phyloP scores from a whole-genome alignment of 2,888 invertebrate genomes.

The Hofmannophila pseudospretella region DNA sequence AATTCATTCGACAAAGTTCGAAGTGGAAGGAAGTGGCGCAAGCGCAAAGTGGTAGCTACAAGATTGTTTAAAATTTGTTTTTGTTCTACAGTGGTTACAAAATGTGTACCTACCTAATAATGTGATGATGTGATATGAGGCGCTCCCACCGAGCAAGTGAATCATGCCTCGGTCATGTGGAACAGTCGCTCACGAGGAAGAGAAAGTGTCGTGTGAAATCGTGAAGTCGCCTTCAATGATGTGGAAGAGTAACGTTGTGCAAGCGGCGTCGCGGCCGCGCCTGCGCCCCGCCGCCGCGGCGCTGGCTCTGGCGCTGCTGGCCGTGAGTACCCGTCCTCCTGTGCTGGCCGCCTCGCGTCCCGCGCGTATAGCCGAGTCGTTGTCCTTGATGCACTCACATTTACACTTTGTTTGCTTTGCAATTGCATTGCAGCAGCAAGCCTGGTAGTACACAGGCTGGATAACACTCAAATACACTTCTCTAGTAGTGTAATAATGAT shows the following conservation, averaged over 20 bases:
- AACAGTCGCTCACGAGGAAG: conserved; percentile 46
- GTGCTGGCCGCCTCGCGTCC: not conserved
- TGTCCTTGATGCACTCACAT: no score
- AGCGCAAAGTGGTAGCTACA: conserved; percentile 3
- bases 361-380: no score
- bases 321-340: conserved; percentile 37
- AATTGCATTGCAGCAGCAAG: no score
- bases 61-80: not conserved
- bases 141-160: conserved; percentile 22
- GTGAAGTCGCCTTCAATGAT: conserved; percentile 71
- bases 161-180: conserved; percentile 39
- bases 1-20: not conserved
- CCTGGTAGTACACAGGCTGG: no score
- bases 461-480: no score
- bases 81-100: not conserved
- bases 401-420: no score
- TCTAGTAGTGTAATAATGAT: no score
- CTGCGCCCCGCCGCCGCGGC: conserved; percentile 41
- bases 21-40: conserved; percentile 4
- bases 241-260: conserved; percentile 77
- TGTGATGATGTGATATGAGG: conserved; percentile 35
- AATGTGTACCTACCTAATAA: not conserved
- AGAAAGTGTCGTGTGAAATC: conserved; percentile 75
- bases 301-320: conserved; percentile 38
- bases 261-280: conserved; percentile 47